These are phyloP conservation scores for Zenarchopterus dispar DNA, from an alignment of 2,797 vertebrate genomes.

Conservation along the genomic window DNA sequence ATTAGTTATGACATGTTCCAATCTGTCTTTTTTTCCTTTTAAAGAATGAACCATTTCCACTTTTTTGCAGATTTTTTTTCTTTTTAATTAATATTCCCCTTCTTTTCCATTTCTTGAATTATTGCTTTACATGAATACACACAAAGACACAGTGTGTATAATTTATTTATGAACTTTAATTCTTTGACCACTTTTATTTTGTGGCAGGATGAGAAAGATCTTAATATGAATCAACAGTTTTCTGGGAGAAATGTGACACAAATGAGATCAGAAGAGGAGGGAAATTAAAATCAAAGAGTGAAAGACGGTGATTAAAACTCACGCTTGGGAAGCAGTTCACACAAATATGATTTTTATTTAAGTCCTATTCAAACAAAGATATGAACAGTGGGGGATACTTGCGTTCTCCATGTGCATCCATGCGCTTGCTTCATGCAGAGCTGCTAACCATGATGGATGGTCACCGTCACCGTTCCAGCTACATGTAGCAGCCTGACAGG, in stretches of 20 bases:
- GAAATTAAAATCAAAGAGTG: constrained; percentile 38
- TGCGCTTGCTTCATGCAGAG: constrained; percentile 7
- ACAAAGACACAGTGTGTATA: not conserved
- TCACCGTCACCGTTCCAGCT: constrained; percentile 30
- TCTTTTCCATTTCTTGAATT: not conserved
- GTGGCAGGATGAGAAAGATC: constrained; percentile 2
- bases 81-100: too few species aligned
- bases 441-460: constrained; percentile 57
- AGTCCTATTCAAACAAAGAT: constrained; percentile 17
- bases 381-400: constrained; percentile 14
- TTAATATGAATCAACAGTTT: constrained; percentile 7
- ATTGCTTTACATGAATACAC: not conserved
- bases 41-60: not conserved
- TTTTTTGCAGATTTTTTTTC: not conserved
- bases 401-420: not conserved
- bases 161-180: not conserved
- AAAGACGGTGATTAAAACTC: constrained; percentile 32
- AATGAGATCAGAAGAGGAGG: constrained; percentile 8
- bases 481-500: constrained; percentile 44
- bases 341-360: not conserved
- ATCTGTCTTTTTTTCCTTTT: not conserved
- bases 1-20: not conserved
- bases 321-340: too few species aligned
- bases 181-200: constrained; percentile 4
- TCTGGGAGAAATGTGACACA: constrained; percentile 21